A percentile compares a stretch with the other conserved stretches of the same genome.
These are phyloP conservation scores for Eufriesea mexicana DNA, from an alignment of 1,140 invertebrate genomes.

Conservation along the genomic window DNA sequence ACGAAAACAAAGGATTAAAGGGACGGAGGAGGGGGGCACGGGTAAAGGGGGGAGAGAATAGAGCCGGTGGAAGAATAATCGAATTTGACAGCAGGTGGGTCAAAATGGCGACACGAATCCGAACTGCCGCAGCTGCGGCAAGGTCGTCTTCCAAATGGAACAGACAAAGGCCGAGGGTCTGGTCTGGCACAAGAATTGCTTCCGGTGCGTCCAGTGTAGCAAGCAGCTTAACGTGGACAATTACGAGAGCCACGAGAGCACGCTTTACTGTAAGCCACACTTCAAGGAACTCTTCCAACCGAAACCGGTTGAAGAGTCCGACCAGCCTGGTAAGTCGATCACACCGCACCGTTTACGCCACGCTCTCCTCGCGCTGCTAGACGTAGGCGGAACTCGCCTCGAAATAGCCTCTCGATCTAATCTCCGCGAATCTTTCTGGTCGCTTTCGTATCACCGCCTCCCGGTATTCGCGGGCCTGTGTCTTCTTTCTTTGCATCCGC, in stretches of 20 bases:
- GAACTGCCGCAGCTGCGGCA: slow-evolving; percentile 91
- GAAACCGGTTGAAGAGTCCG: slow-evolving; percentile 91
- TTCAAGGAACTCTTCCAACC: slow-evolving; percentile 96
- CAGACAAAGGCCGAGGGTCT: slow-evolving; percentile 93
- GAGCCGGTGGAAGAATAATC: slow-evolving; percentile 1
- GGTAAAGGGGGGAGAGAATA: neutral
- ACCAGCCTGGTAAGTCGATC: slow-evolving; percentile 85
- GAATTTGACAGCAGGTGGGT: slow-evolving; percentile 71
- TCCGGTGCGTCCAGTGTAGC: slow-evolving; percentile 93
- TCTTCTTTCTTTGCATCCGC: neutral
- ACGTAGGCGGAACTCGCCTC: slow-evolving; percentile 35
- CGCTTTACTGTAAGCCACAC: slow-evolving; percentile 95
- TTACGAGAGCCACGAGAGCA: slow-evolving; percentile 94
- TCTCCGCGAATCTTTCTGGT: slow-evolving; percentile 15
- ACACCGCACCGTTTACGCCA: slow-evolving; percentile 9
- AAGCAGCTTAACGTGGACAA: slow-evolving; percentile 94
- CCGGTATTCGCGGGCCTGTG: neutral
- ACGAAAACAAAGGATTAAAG: neutral
- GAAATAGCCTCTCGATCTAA: slow-evolving; percentile 16
- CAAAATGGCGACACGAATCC: slow-evolving; percentile 81
- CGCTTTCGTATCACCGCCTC: neutral
- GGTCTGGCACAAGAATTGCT: slow-evolving; percentile 96
- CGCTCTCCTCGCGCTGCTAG: slow-evolving; percentile 10
- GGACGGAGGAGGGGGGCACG: no score
- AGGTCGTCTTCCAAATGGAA: slow-evolving; percentile 97